Base-by-base conservation (phyloP, 2,113 vertebrate genomes). In the Poecile atricapillus region DNA sequence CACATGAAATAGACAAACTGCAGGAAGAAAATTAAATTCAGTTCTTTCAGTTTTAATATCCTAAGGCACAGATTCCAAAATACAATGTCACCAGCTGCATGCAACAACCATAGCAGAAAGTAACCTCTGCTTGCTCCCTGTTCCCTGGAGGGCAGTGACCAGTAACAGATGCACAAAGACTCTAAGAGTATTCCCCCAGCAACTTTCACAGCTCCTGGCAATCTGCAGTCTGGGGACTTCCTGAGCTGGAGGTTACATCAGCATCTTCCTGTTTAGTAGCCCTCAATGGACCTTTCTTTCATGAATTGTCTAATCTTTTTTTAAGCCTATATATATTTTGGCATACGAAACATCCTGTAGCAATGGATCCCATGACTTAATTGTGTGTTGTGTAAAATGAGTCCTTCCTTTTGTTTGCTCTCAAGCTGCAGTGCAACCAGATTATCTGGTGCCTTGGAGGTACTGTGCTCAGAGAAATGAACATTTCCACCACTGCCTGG, bases 251-350 rank as follows among this genome's bases (percentile, higher is more conserved):
- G 94, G 58, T 93, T 93, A 96, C 96, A 94, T 97, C 94, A 97
- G 91, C 94, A 93, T 95, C 91, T 97, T 96, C 96, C 96, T 96
- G 96, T 93, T 96, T 94, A 89, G 94, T 4, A 84, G 89, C 86
- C 83, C 96, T 94, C 95, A 92, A 59, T 68, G 91, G 95, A 84
- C 94, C 91, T 94, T 81, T 96, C 95, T 95, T 96, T 96, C 93
- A 93, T 67, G 93, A 90, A 86, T 89, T 95, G 94, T 92, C 94
- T 97, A 90, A 97, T 90, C 73, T 70, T 95, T 95, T 94, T 86
- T 95, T 58, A 89, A 96, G 90, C 80, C 77, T 84, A 74, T 93
- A 96, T 96, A 79, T 95, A 84, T 87, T 95, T 85, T 96, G 96
- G 96, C 91, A 95, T 87, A 87, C 0, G 12, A 91, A 70, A 94